Evolutionary conservation across 2,888 invertebrate genomes (phyloP).

Genomic region (Macrophya alboannulata): DNA sequence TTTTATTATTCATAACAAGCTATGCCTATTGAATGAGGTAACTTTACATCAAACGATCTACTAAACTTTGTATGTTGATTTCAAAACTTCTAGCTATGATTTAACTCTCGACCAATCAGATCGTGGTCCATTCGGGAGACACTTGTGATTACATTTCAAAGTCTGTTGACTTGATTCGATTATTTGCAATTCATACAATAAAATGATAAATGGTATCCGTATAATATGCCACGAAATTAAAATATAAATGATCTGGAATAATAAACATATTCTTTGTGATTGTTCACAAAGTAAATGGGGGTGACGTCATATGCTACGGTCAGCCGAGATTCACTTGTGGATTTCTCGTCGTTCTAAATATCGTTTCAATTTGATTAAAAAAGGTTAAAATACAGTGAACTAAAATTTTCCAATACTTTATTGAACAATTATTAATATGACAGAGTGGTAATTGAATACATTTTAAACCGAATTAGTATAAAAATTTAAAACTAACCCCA

Average conservation of each 20-base stretch:
- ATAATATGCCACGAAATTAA: not conserved
- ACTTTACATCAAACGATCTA: not conserved
- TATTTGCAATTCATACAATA: not conserved
- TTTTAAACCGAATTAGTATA: constrained; percentile 12
- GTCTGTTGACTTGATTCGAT: not conserved
- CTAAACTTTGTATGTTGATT: constrained; percentile 2
- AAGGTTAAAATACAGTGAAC: not conserved
- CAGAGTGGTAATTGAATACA: not conserved
- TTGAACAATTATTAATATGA: not conserved
- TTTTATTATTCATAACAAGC: constrained; percentile 18
- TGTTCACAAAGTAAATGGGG: constrained; percentile 52
- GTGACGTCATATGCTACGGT: constrained; percentile 67
- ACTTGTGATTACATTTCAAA: constrained; percentile 39
- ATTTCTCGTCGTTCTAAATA: constrained; percentile 55
- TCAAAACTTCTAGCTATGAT: constrained; percentile 49
- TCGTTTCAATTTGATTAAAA: not conserved
- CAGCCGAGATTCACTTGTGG: constrained; percentile 60
- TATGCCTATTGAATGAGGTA: not conserved
- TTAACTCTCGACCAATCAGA: constrained; percentile 44
- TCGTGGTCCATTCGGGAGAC: constrained; percentile 52
- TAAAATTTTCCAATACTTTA: not conserved
- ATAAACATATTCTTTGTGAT: not conserved
- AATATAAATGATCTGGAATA: not conserved
- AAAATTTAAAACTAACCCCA: constrained; percentile 69
- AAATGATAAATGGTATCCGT: not conserved